phyloP scores from a whole-genome alignment of 2,113 vertebrate species.

The Epinephelus lanceolatus region DNA sequence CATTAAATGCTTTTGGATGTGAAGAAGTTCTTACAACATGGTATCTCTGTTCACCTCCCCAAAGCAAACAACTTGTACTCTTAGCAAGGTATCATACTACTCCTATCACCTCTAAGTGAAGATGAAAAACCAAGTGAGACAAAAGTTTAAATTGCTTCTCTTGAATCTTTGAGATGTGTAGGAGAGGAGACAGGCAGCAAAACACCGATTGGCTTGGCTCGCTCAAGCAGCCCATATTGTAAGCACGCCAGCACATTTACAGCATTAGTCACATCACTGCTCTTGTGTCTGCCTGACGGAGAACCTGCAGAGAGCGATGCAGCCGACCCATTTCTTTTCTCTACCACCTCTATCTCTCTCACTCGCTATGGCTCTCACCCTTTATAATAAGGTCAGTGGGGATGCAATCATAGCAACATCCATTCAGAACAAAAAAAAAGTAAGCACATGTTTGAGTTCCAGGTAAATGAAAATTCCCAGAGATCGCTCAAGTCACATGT shows the following conservation, averaged over 20 bases:
- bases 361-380: conserved; percentile 49
- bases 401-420: conserved; percentile 74
- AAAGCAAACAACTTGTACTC: conserved; percentile 2
- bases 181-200: conserved; percentile 59
- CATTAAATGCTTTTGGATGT: neutral
- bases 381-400: conserved; percentile 81
- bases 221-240: conserved; percentile 55
- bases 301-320: conserved; percentile 69
- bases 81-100: neutral
- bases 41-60: neutral
- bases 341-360: conserved; percentile 28
- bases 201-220: conserved; percentile 52
- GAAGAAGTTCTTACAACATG: neutral
- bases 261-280: conserved; percentile 79
- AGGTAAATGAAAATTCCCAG: conserved; percentile 66
- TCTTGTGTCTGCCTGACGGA: conserved; percentile 65
- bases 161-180: conserved; percentile 52
- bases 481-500: conserved; percentile 31
- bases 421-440: conserved; percentile 52
- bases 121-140: conserved; percentile 61
- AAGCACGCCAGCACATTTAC: conserved; percentile 69
- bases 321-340: conserved; percentile 58
- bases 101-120: conserved; percentile 18
- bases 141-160: conserved; percentile 74
- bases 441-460: conserved; percentile 52